Evolutionary conservation across 2,888 invertebrate genomes (phyloP), one percentile per base, ranked within the genome.

Genomic region (Rhogogaster chlorosoma): DNA sequence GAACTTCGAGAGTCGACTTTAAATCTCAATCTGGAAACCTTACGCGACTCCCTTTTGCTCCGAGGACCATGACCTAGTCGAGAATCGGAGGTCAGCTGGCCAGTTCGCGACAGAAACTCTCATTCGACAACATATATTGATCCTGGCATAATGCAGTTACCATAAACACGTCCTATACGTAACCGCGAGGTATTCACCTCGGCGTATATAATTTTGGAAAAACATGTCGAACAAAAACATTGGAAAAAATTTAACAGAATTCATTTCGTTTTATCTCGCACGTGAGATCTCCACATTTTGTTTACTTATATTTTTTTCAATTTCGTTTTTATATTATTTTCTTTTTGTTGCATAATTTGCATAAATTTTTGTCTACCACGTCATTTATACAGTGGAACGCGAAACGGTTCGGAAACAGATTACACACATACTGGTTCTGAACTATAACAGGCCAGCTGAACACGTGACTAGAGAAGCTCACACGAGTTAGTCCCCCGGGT

Each of bases 1-100:
- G 49, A 45, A 77, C 77, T 77, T 49, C 29, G 53, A 77, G 61
- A 22, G 38, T 38, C 22, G 15, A 61, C 42, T 67, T 26, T 29
- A 38, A 49, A 70, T 67, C 10, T 6, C 36, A 83, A 67, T 83
- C 83, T 83, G 67, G 83, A 83, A 83, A 70, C 83, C 83, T 45
- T 83, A 83, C 83, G 67, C n/a, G 42, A 64, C 67, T 67, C 67
- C 64, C 67, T 83, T 53, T 83, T 32, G 18, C 80, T 53, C 12
- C 77, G 29, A 6, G 26, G 83, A 70, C 83, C 83, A 42, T 83
- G 83, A 83, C 83, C 83, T 70, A 83, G 83, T 67, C 42, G 80
- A 36, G 22, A 38, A 12, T 80, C 36, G 61, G 61, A 36, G 80
- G 61, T 38, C 80, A 61, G 36, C 80, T 49, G 49, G 49, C 53